Base-by-base conservation (phyloP, 2,113 vertebrate species). In the Odontophorus gujanensis region DNA sequence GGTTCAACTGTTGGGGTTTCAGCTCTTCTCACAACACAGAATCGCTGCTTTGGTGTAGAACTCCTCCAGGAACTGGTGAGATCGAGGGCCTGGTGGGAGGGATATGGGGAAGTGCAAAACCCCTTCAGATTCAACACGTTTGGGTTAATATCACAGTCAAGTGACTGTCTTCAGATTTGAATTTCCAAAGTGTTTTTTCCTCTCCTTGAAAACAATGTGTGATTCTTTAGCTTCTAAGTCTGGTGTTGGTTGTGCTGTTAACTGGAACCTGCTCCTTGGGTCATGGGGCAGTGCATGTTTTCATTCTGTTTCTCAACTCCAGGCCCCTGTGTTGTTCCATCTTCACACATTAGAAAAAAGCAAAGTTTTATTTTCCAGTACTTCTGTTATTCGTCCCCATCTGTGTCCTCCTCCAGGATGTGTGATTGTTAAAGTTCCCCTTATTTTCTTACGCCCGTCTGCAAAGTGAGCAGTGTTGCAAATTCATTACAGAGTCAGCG, bases 391-490 rank as follows among this genome's bases (percentile, higher is more conserved):
- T 92, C 85, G 83, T 73, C 34, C 38, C 69, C 21, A 0, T 73
- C 87, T 86, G 40, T 81, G 59, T 89, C 48, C 62, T 65, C 69
- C 78, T 92, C 4, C 80, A 66, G 83, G 77, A 68, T 58, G 5
- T 51, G 80, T 13, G 85, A 65, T 83, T 88, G 75, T 78, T 57
- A 61, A 42, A 94, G 81, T 83, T 90, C 83, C 76, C 40, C 50
- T 28, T 90, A 42, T 93, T 94, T 95, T 91, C 85, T 89, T 67
- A 82, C 81, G 90, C 55, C 9, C 1, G 38, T 93, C 91, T 81
- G 51, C 47, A 82, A 87, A 92, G 65, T 67, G 67, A 67, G 81
- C 78, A 90, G 80, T 89, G 82, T 88, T 86, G 79, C 71, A 90
- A 91, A 88, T 84, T 90, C 76, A 84, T 94, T 91, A 68, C 11